Evolutionary conservation across 2,113 vertebrate species (phyloP), one percentile per base, ranked within the genome.

Genomic region (Turdus rufiventris): DNA sequence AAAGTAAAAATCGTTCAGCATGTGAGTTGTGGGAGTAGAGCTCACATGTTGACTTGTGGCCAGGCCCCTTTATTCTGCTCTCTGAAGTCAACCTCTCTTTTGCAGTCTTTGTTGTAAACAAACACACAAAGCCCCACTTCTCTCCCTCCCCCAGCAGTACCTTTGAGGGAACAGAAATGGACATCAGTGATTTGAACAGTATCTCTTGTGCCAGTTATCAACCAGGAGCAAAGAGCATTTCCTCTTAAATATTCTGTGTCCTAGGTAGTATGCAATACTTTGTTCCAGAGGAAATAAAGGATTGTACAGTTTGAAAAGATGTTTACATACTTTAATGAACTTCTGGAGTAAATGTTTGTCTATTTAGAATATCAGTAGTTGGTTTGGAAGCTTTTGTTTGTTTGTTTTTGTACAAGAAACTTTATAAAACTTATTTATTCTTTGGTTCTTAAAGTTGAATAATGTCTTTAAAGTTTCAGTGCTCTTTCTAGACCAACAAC

Each of bases 51-150:
- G 31, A 13, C 26, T 45, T 72, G 45, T 62, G 75, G 54, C 66
- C 34, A n/a, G n/a, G 19, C 56, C 33, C 8, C 28, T 78, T 78
- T 62, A 33, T 60, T 28, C 12, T 0, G 1, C 17, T 18, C 29
- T 31, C 24, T 56, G 31, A 57, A 86, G 62, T 68, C 61, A 36
- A 2, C 7, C 7, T 45, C 42, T 82, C 14, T 23, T 88, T 72
- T 58, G n/a, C 29, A 33, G 34, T 42, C 24, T 72, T 67, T 36
- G n/a, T n/a, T n/a, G n/a, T 21, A 67, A 92, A 38, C 19, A 67
- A 67, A 51, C 57, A 65, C 36, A 33, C 8, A 56, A 62, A 70
- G 6, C 2, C 0, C 0, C 5, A 14, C 10, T 72, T 23, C 4
- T 36, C 58, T 74, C 50, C 23, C 10, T 79, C 11, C 29, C 10